A percentile compares a stretch with the other conserved stretches of the same genome.
Evolutionary conservation across 2,797 vertebrate genomes (phyloP).

Genomic region (Bovichtus variegatus): DNA sequence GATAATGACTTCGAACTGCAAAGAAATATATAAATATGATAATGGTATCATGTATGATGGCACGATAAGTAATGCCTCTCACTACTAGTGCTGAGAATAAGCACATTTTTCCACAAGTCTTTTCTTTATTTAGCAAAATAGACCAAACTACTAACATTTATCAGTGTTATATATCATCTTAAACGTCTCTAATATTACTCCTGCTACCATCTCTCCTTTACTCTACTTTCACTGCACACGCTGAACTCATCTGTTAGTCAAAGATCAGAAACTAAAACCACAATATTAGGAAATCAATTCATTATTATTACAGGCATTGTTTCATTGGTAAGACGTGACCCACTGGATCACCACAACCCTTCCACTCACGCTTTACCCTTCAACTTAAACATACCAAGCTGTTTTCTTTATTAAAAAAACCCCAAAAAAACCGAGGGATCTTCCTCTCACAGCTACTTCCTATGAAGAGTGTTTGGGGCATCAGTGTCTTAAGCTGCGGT

Average conservation of each 20-base stretch:
- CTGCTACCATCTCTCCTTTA: neutral
- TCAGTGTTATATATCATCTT: neutral
- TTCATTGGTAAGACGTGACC: constrained; percentile 10
- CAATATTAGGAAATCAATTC: neutral
- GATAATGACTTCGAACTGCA: neutral
- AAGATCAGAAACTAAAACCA: constrained; percentile 1
- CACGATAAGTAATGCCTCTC: neutral
- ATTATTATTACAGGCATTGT: neutral
- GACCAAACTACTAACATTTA: neutral
- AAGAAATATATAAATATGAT: neutral
- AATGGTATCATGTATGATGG: neutral
- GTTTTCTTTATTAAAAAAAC: no score
- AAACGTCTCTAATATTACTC: neutral
- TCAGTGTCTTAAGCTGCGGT: constrained; percentile 34
- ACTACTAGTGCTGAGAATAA: neutral
- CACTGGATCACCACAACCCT: constrained; percentile 2
- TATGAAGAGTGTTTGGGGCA: constrained; percentile 36
- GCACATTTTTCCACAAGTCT: neutral
- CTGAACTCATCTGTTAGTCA: neutral
- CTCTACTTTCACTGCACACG: neutral
- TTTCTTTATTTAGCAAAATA: neutral
- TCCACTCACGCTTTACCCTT: neutral
- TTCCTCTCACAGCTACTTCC: constrained; percentile 10
- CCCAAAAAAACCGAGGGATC: neutral
- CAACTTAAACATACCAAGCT: neutral